phyloP scores from a whole-genome alignment of 2,113 vertebrate genomes.

The Malaclemys terrapin region DNA sequence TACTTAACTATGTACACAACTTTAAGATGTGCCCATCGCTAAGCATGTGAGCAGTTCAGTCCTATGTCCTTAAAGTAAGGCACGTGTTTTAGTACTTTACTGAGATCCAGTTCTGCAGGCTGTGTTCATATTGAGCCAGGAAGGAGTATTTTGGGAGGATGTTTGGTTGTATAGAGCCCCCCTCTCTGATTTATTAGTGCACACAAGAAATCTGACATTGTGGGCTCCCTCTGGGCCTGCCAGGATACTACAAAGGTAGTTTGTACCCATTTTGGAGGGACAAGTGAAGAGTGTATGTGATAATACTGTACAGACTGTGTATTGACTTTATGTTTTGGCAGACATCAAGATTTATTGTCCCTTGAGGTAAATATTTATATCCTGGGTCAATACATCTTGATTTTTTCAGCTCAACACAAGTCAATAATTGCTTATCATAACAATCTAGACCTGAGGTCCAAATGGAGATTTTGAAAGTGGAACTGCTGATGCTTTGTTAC shows the following conservation, averaged over 20 bases:
- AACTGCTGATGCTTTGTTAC: background rate
- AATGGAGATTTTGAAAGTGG: background rate
- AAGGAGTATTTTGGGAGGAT: background rate
- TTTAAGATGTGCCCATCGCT: too few relatives aligned
- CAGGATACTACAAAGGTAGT: background rate
- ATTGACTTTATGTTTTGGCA: background rate
- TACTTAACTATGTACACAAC: too few relatives aligned
- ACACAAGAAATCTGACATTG: background rate
- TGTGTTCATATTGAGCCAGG: fast-evolving
- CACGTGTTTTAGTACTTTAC: too few relatives aligned
- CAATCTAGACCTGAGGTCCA: background rate
- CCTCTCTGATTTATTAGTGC: background rate
- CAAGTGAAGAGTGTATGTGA: background rate
- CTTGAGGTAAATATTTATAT: background rate
- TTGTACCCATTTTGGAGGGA: background rate
- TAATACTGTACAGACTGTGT: background rate
- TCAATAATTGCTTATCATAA: background rate
- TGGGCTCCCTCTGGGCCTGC: background rate
- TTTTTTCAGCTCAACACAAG: background rate
- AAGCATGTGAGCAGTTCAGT: too few relatives aligned
- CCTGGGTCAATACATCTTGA: background rate
- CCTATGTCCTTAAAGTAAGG: too few relatives aligned
- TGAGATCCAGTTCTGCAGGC: background rate
- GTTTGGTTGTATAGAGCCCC: background rate
- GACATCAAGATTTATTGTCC: background rate